A percentile compares a stretch with the other conserved stretches of the same genome.
Evolutionary conservation across 2,113 vertebrate genomes (phyloP).

Genomic region (Percina caprodes): DNA sequence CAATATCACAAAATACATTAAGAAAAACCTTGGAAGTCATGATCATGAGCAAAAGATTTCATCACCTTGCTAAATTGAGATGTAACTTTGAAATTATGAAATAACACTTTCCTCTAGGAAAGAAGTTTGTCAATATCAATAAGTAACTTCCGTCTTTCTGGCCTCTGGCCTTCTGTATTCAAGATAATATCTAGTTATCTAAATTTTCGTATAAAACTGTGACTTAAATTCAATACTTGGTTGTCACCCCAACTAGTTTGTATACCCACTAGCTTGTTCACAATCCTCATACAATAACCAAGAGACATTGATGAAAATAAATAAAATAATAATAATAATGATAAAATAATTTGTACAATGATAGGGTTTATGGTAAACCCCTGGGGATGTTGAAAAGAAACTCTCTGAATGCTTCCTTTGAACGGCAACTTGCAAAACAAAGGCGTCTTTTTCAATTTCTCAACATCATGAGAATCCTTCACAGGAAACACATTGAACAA

Average conservation of each 20-base stretch:
- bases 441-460: conserved; percentile 60
- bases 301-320: conserved; percentile 32
- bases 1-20: not conserved
- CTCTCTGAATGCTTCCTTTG: conserved; percentile 69
- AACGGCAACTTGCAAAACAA: conserved; percentile 70
- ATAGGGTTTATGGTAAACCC: conserved; percentile 52
- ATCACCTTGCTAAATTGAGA: not conserved
- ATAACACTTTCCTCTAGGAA: too few species aligned
- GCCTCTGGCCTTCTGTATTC: too few species aligned
- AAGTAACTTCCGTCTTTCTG: too few species aligned
- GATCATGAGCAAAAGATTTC: not conserved
- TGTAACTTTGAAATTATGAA: not conserved
- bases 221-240: not conserved
- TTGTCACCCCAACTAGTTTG: conserved; percentile 7
- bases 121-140: too few species aligned
- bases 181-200: too few species aligned
- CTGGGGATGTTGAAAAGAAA: conserved; percentile 61
- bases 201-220: too few species aligned
- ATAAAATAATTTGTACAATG: conserved; percentile 57
- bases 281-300: conserved; percentile 8
- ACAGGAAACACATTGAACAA: conserved; percentile 70
- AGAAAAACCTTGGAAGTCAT: not conserved
- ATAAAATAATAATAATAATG: too few species aligned
- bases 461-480: conserved; percentile 75
- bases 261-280: conserved; percentile 1